phyloP scores from a whole-genome alignment of 1,140 invertebrate species.

The Teleopsis dalmanni region DNA sequence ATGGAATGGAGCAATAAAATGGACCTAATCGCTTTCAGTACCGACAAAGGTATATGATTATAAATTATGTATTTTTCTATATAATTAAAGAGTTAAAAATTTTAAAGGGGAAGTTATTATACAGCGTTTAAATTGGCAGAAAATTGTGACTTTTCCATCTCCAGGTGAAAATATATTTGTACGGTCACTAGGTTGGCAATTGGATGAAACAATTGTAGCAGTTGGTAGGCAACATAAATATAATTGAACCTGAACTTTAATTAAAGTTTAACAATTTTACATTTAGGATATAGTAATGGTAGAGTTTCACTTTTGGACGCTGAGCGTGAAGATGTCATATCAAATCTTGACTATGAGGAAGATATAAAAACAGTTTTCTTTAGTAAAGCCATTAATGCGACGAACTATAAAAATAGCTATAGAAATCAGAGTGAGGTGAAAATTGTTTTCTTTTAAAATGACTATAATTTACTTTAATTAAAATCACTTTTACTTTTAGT shows the following conservation, averaged over 20 bases:
- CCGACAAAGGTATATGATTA: constrained; percentile 65
- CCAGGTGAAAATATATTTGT: constrained; percentile 62
- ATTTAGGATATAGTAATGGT: constrained; percentile 56
- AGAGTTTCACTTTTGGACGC: constrained; percentile 70
- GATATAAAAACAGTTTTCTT: constrained; percentile 52
- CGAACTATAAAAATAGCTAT: constrained; percentile 10
- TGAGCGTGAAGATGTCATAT: constrained; percentile 77
- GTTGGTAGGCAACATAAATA: constrained; percentile 46
- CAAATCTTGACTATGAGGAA: constrained; percentile 54
- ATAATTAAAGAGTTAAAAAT: constrained; percentile 1
- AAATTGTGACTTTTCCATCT: constrained; percentile 75
- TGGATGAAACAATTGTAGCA: constrained; percentile 85
- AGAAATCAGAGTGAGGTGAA: constrained; percentile 26
- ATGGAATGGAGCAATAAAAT: constrained; percentile 93
- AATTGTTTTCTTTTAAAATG: background rate
- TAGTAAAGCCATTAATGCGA: constrained; percentile 40
- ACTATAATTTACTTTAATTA: background rate
- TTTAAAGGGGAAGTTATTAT: constrained; percentile 75
- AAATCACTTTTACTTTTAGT: constrained; percentile 41
- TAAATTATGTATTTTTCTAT: no score
- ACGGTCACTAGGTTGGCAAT: constrained; percentile 77
- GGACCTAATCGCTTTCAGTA: constrained; percentile 85
- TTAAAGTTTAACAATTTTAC: background rate
- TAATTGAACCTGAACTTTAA: constrained; percentile 10
- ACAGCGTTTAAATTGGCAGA: constrained; percentile 86